These are phyloP conservation scores for Amphimallon solstitiale DNA, from an alignment of 2,888 invertebrate genomes.

Conservation along the genomic window DNA sequence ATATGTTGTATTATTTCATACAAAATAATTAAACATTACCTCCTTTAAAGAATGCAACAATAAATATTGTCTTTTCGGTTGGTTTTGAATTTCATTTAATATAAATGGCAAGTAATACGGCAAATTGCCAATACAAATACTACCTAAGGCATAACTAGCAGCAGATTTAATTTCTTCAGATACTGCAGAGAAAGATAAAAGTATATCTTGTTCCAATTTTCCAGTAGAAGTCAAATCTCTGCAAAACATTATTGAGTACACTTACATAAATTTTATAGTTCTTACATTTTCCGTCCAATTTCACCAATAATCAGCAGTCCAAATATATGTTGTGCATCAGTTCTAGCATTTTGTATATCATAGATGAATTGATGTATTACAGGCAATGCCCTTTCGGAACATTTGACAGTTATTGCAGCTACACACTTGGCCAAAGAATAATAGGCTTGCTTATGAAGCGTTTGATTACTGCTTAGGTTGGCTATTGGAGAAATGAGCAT, in stretches of 20 bases:
- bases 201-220: constrained; percentile 79
- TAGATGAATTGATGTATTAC: constrained; percentile 75
- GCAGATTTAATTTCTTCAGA: constrained; percentile 98
- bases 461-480: constrained; percentile 50
- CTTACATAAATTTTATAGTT: constrained; percentile 43
- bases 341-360: constrained; percentile 76
- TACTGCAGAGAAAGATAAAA: constrained; percentile 88
- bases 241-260: constrained; percentile 33
- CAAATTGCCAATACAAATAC: constrained; percentile 95
- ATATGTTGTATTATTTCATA: constrained; percentile 5
- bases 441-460: constrained; percentile 80
- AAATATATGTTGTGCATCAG: constrained; percentile 89
- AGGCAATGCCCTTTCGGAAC: constrained; percentile 75
- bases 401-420: constrained; percentile 89
- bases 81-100: constrained; percentile 90
- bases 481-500: constrained; percentile 76
- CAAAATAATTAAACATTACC: constrained; percentile 64
- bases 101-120: constrained; percentile 94
- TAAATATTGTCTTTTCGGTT: constrained; percentile 95
- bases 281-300: constrained; percentile 93
- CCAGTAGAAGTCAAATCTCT: constrained; percentile 83
- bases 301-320: constrained; percentile 95
- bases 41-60: constrained; percentile 97
- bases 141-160: constrained; percentile 96
- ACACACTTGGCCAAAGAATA: constrained; percentile 97